A percentile compares a stretch with the other conserved stretches of the same genome.
These are phyloP conservation scores for Drosophila chauvacae DNA, from an alignment of 1,140 invertebrate genomes.

Conservation along the genomic window DNA sequence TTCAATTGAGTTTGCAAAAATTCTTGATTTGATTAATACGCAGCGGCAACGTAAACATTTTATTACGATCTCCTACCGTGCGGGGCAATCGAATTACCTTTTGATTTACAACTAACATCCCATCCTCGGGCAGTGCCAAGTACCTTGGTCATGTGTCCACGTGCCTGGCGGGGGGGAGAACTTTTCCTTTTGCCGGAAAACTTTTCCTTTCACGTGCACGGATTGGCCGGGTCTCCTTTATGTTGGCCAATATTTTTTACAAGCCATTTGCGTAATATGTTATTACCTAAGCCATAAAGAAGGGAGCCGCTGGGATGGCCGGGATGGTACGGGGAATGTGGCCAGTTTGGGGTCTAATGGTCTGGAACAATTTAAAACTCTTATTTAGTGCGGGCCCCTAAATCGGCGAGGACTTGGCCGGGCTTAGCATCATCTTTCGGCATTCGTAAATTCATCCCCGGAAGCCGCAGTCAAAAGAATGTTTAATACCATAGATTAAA, in stretches of 20 bases:
- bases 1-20: conserved; percentile 44
- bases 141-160: conserved; percentile 37
- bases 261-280: conserved; percentile 65
- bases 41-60: conserved; percentile 35
- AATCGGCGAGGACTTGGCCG: conserved; percentile 13
- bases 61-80: conserved; percentile 34
- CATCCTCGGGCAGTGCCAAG: background rate
- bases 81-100: conserved; percentile 34
- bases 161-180: conserved; percentile 17
- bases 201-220: conserved; percentile 45
- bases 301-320: conserved; percentile 19
- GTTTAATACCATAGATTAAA: conserved; percentile 56
- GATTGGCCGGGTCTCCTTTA: conserved; percentile 3
- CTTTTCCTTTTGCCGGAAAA: conserved; percentile 36
- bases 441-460: conserved; percentile 26
- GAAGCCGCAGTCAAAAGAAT: conserved; percentile 46
- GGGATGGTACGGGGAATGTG: background rate
- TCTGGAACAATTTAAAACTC: conserved; percentile 55
- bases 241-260: conserved; percentile 56
- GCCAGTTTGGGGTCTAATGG: conserved; percentile 47
- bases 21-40: conserved; percentile 43
- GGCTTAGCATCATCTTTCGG: conserved; percentile 25
- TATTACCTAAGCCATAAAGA: conserved; percentile 62
- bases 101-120: conserved; percentile 52
- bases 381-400: conserved; percentile 30